These are phyloP conservation scores for Sceliomorpha sp. DNA, from an alignment of 2,888 invertebrate genomes.

Conservation along the genomic window DNA sequence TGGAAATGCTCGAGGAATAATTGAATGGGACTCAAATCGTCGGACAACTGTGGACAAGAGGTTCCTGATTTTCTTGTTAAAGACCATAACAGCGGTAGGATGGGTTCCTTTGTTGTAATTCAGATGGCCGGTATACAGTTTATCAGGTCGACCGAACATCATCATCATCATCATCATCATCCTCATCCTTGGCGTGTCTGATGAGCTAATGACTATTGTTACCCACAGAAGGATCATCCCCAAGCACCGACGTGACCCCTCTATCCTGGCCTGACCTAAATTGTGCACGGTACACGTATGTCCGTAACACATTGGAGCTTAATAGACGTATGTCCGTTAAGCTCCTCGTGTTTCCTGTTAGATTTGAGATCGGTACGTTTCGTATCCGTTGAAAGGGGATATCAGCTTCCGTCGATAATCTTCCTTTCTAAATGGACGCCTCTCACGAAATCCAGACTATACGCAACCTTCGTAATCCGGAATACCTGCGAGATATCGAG, in stretches of 20 bases:
- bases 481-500: constrained; percentile 8
- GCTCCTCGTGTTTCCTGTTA: constrained; percentile 66
- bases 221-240: constrained; percentile 71
- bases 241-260: constrained; percentile 61
- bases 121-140: constrained; percentile 59
- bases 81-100: constrained; percentile 2
- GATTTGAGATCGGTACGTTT: constrained; percentile 48
- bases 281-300: constrained; percentile 62
- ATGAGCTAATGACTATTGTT: constrained; percentile 78
- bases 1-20: no score
- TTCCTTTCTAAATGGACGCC: constrained; percentile 35
- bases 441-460: constrained; percentile 19
- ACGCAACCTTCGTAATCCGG: constrained; percentile 5
- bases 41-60: no score
- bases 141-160: constrained; percentile 61
- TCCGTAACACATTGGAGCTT: constrained; percentile 58
- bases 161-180: constrained; percentile 59
- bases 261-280: constrained; percentile 71
- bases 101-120: constrained; percentile 60
- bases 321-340: constrained; percentile 70
- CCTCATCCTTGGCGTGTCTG: constrained; percentile 61
- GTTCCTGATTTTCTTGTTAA: constrained; percentile 5
- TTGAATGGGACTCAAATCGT: no score
- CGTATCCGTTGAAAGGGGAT: constrained; percentile 52
- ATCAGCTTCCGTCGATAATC: constrained; percentile 54